Base-by-base conservation (phyloP, 2,888 invertebrate species). In the Melanostoma scalare region DNA sequence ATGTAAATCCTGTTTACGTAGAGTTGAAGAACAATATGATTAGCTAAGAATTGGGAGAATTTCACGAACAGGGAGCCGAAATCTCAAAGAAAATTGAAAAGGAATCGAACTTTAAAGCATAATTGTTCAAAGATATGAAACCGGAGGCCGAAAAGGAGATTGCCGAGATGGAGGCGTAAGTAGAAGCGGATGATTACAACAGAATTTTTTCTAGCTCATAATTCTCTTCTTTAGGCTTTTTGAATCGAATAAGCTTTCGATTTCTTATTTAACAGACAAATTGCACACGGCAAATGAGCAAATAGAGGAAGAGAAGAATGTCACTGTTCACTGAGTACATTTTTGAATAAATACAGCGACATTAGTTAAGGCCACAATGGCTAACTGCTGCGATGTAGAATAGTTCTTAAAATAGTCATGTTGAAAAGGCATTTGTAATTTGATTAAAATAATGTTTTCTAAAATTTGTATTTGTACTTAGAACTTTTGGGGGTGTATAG, bases 241-340 rank as follows among this genome's bases (percentile, higher is more conserved):
- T 4, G 68, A 74, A n/a, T 30, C 68, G 9, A 77, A 35, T 30
- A 58, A 78, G 53, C 56, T 58, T 31, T 52, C 53, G n/a, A 53
- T 68, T 2, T 8, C n/a, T 31, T 72, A 75, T 4, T 76, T 74
- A 3, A 63, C 76, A 6, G 44, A 79, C 9, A 80, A 86, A n/a
- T 53, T 85, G 0, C 82, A 86, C 9, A 42, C 65, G 0, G 42
- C 67, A 0, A 81, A 86, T 6, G 63, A 58, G 6, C 52, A 82
- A 6, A 1, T 85, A 2, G 71, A 86, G 5, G 86, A 86, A 52
- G 86, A 87, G 10, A 82, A 85, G 5, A 78, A 85, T n/a, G 76
- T 86, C 8, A 58, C 81, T 20, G 20, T 20, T 20, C 20, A 20
- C 0, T 0, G 40, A 74, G 2, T 87, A 85, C 53, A 76, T 87